Conservation (phyloP, 2,113 vertebrate genomes). For the Bucco capensis region DNA sequence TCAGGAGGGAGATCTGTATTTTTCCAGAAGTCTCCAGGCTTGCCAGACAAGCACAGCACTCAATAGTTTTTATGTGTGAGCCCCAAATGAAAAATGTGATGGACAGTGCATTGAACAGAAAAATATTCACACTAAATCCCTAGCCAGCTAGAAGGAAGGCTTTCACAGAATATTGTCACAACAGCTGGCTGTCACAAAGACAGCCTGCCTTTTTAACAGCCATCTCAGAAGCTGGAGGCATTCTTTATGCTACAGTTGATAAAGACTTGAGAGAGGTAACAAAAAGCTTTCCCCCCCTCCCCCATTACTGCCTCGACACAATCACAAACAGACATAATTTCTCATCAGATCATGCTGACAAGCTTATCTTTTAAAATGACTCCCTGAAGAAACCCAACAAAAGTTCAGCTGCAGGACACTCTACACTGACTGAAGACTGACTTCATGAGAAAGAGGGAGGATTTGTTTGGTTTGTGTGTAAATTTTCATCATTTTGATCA, state of each 20-base stretch:
- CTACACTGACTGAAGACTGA: background rate
- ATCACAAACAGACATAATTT: background rate
- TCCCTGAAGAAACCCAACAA: background rate
- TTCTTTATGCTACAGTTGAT: background rate
- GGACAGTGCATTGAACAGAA: background rate
- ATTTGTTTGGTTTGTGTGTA: background rate
- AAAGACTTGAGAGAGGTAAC: background rate
- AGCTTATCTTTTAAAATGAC: background rate
- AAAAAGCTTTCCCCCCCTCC: background rate
- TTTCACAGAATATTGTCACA: background rate
- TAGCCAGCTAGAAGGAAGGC: background rate
- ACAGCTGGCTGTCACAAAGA: slow-evolving; percentile 17
- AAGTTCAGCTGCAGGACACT: background rate
- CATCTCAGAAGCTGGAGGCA: background rate
- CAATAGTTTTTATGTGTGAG: background rate
- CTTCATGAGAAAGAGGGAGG: background rate
- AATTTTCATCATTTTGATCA: background rate
- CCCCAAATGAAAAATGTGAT: background rate
- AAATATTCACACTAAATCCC: background rate
- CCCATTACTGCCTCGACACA: background rate
- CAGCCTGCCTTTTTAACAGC: slow-evolving; percentile 16
- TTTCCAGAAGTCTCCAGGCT: background rate
- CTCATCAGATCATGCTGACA: background rate
- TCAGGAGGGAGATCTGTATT: background rate
- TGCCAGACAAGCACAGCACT: background rate